Base-by-base conservation (phyloP, 2,888 invertebrate genomes). In the Micropterix aruncella region DNA sequence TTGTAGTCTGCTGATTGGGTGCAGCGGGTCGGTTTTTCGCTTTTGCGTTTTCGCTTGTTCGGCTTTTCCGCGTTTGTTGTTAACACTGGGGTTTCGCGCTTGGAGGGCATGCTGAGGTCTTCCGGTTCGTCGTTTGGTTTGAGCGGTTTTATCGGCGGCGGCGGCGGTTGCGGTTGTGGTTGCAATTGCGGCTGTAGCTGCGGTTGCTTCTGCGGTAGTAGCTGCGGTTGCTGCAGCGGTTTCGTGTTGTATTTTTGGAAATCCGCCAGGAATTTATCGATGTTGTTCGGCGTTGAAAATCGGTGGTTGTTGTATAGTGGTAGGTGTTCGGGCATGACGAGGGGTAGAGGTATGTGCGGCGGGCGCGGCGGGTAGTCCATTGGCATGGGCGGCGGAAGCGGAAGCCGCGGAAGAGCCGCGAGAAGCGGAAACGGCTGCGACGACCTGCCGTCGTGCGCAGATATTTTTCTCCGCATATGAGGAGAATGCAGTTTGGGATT, bases 401-500 rank as follows among this genome's bases (percentile, higher is more conserved):
- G 83, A 56, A 83, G 75, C 16, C 83, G 75, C 45, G 80, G 79
- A 56, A 83, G 75, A 38, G 81, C 77, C 46, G 77, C 76, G 44
- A 85, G 70, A 51, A 87, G 65, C 46, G 85, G 76, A 57, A 89
- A 89, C 43, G 90, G 79, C 67, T 88, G 81, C 39, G 87, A 74
- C 44, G 88, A 87, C 43, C 92, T 74, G n/a, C 91, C 91, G 61
- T 92, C 91, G 60, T 92, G 91, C 3, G 91, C 91, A 9, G 90
- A 90, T 51, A 92, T 90, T 69, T 94, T 93, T 52, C 93, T 77
- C 44, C 93, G 75, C 52, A 92, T 76, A 61, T 93, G 92, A n/a
- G 94, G 92, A 53, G 93, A 92, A 65, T 96, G 95, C 43, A 96
- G 67, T 65, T 95, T 96, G 0, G 95, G 95, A 63, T 96, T 96